Conservation (phyloP, 1,140 invertebrate genomes). For the Drosophila guanche region DNA sequence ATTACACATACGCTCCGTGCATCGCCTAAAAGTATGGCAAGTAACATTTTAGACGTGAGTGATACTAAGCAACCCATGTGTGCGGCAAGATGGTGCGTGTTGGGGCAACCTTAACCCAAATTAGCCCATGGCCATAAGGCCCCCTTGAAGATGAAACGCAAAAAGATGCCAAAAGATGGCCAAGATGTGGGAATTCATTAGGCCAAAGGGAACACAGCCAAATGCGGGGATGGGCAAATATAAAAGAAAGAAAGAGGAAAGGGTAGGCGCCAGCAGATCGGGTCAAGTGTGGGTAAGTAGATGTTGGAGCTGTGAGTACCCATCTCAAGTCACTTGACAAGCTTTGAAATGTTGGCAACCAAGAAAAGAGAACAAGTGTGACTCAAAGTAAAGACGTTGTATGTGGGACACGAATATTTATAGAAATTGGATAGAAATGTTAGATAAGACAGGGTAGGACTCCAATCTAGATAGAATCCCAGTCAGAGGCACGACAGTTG, state of each 20-base stretch:
- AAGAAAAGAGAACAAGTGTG: constrained; percentile 14
- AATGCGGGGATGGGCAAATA: neutral
- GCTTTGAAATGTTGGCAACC: constrained; percentile 23
- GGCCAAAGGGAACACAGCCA: neutral
- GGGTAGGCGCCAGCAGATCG: too few relatives aligned
- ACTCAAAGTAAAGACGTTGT: constrained; percentile 6
- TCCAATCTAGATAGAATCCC: too few relatives aligned
- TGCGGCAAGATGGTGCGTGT: constrained; percentile 29
- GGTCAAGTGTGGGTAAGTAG: too few relatives aligned
- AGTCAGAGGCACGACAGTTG: too few relatives aligned
- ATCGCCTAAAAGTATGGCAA: constrained; percentile 45
- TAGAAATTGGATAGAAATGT: neutral
- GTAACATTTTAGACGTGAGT: constrained; percentile 20
- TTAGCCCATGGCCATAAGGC: constrained; percentile 49
- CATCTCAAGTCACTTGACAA: constrained; percentile 39
- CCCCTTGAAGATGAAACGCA: constrained; percentile 45
- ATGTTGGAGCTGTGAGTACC: constrained; percentile 8
- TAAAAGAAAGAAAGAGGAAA: neutral
- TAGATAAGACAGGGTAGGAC: too few relatives aligned
- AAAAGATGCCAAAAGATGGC: constrained; percentile 6
- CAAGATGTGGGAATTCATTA: constrained; percentile 49
- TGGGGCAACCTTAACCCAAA: constrained; percentile 44
- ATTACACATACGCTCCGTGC: constrained; percentile 47
- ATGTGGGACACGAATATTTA: too few relatives aligned
- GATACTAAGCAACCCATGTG: constrained; percentile 39